Percentiles rank a stretch among this genome's conserved stretches.
These are phyloP conservation scores for Lithobates sylvaticus DNA, from an alignment of 2,797 vertebrate species.

Conservation along the genomic window DNA sequence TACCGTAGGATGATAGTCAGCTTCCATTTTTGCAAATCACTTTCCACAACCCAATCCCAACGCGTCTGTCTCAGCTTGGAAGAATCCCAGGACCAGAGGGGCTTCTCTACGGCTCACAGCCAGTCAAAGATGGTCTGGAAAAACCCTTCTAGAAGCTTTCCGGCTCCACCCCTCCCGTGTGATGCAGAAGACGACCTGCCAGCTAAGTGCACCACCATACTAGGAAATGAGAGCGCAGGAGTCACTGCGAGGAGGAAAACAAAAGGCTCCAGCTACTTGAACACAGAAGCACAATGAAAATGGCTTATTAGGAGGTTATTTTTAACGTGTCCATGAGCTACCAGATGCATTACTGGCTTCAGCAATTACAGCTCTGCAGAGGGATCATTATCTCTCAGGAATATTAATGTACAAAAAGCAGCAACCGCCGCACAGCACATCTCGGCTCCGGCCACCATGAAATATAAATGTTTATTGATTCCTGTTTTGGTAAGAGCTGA, in stretches of 20 bases:
- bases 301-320: slow-evolving; percentile 8
- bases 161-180: not conserved
- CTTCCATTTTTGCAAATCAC: not conserved
- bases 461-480: slow-evolving; percentile 37
- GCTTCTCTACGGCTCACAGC: slow-evolving; percentile 2
- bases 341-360: slow-evolving; percentile 14
- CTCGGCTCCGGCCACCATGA: not conserved
- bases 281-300: not conserved
- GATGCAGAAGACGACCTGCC: not conserved
- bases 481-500: slow-evolving; percentile 5
- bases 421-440: slow-evolving; percentile 18
- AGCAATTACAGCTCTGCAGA: slow-evolving; percentile 24
- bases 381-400: slow-evolving; percentile 35
- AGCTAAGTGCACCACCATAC: not conserved
- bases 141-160: not conserved
- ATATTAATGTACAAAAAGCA: slow-evolving; percentile 27
- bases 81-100: not conserved
- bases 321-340: slow-evolving; percentile 14
- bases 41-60: slow-evolving; percentile 9
- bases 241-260: not conserved
- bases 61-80: slow-evolving; percentile 18
- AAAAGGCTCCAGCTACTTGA: slow-evolving; percentile 13
- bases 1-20: not conserved
- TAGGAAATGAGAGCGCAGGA: not conserved
- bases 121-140: slow-evolving; percentile 29